Base-by-base conservation (phyloP, 2,113 vertebrate species). In the Oceanites oceanicus region DNA sequence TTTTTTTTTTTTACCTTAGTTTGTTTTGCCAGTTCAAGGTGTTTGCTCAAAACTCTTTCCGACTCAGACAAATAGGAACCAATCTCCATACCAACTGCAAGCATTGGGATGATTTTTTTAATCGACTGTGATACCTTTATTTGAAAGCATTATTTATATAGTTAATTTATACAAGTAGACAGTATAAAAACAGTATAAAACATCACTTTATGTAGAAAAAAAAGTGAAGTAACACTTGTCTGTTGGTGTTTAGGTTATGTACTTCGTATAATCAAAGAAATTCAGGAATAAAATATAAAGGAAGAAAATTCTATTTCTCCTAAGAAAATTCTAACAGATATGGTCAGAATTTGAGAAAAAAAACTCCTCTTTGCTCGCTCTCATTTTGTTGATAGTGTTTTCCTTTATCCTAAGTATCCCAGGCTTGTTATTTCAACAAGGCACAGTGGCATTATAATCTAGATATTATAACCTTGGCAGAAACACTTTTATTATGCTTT, bases 21-120 rank as follows among this genome's bases (percentile, higher is more conserved):
- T 97, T 98, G 97, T 79, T 96, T 94, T 49, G 96, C 97, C 80
- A 99, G 78, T 88, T 98, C 98, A 73, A 98, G 86, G 83, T 99
- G 98, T 95, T 96, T 98, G 65, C 94, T 95, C 90, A 99, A 94
- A 95, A 98, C 79, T 85, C 97, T 95, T 94, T 98, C 97, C 15
- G 97, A 98, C 78, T 99, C 98, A 61, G 96, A 96, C 74, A 98
- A 92, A 78, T 50, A 97, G 0, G 76, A 98, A 59, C 98, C 97
- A 3, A 98, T 94, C 84, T 98, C 97, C 84, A 97, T 44, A 74
- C 84, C 91, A 77, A 38, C 97, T 38, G 97, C 97, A 62, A 99
- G 96, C 47, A 97, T 18, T 1, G 72, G 58, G 68, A 90, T 95
- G 66, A 98, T 96, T 66, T 91, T 98, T 78, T 98, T 96, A 94